A percentile compares a stretch with the other conserved stretches of the same genome.
Conservation (phyloP, 1,140 invertebrate species). For the Octopus bimaculoides region DNA sequence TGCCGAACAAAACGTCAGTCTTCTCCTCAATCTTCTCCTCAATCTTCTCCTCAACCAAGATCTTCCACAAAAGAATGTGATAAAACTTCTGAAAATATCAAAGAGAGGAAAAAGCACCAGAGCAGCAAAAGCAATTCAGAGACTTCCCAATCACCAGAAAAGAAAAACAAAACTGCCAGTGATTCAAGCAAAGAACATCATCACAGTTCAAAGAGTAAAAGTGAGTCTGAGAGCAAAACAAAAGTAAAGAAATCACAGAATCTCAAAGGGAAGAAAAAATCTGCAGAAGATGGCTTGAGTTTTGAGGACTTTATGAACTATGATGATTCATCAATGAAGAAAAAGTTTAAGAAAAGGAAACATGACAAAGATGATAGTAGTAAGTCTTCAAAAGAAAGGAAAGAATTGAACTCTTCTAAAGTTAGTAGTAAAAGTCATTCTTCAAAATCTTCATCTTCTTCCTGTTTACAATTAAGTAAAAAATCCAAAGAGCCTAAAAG, state of each 20-base stretch:
- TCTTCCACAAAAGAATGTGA: constrained; percentile 12
- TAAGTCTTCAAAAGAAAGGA: background rate
- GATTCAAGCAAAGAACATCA: too few species aligned
- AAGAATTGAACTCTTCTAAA: too few species aligned
- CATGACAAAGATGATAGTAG: background rate
- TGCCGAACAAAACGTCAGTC: too few species aligned
- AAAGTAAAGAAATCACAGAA: too few species aligned
- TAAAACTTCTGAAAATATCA: constrained; percentile 19
- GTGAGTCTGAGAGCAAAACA: too few species aligned
- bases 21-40: too few species aligned
- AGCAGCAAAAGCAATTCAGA: constrained; percentile 7
- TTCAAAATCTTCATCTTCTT: background rate
- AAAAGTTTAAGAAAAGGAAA: background rate
- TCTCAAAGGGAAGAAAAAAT: too few species aligned
- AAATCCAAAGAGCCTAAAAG: too few species aligned
- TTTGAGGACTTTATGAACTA: constrained; percentile 16
- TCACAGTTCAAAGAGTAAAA: too few species aligned
- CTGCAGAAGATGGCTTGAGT: background rate
- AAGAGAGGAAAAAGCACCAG: constrained; percentile 14
- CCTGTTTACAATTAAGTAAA: background rate
- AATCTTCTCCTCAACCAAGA: too few species aligned
- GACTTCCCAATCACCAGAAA: background rate
- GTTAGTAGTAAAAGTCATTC: background rate
- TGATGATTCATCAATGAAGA: background rate
- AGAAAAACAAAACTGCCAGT: too few species aligned